Base-by-base conservation (phyloP, 2,797 vertebrate species). In the Eutrigla gurnardus region DNA sequence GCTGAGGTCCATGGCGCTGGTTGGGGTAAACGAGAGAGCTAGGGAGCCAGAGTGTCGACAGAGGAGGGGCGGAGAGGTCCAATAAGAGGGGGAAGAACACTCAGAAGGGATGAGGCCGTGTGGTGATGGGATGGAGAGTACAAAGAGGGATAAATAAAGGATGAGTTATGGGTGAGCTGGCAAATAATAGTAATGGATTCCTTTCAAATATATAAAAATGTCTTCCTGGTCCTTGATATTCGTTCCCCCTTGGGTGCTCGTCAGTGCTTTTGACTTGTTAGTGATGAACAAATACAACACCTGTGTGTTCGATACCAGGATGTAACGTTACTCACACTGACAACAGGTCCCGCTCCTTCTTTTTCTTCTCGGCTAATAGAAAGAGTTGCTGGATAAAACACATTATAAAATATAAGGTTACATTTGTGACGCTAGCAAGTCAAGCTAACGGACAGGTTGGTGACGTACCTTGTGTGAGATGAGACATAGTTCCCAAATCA, bases 1-100 rank as follows among this genome's bases (percentile, higher is more conserved):
- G 90, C 91, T 92, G 91, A 90, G 86, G 75, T 86, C 81, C 35
- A 45, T 74, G 72, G 84, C 32, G 36, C 78, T 74, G 74, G 70
- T 72, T 39, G 69, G 57, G 59, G 70, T 75, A 75, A 75, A 73
- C 0, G 40, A 73, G 68, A 57, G 61, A 60, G 75, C 81, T 5
- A 10, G 63, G 75, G 77, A 69, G 13, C 52, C 43, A 45, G 70
- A 43, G 49, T 53, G 76, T 81, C 61, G 77, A 84, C 78, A 86
- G 78, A 83, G 79, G 64, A 79, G 70, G 45, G n/a, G 65, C 63
- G 65, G 68, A 71, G 74, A 58, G 76, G 40, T 49, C 25, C 55
- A 71, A 39, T 36, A 32, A 66, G 82, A 78, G 69, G 68, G 18
- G 73, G 58, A 65, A 46, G 54, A 69, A 11, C 65, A 18, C 65